Evolutionary conservation across 1,140 invertebrate species (phyloP), one percentile per base, ranked within the genome.

Genomic region (Drosophila novamexicana): DNA sequence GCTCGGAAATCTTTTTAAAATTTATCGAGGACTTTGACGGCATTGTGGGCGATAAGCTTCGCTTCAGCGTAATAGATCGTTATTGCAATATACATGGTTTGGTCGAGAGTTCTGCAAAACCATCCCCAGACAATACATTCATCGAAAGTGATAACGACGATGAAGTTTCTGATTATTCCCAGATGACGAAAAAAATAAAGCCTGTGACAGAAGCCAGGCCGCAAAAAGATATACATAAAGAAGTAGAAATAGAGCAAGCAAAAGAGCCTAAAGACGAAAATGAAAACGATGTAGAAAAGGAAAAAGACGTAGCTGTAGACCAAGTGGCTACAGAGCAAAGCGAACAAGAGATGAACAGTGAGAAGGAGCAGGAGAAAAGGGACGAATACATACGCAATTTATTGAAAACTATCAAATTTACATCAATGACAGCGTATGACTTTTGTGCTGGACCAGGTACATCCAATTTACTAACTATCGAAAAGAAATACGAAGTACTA

Each of bases 401-500:
- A 7, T 22, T 79, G 5, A 64, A 68, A 22, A 53, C 53, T 5
- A 54, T 79, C 0, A 47, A 49, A 12, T 79, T 72, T 39, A 59
- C 34, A 7, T 63, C 62, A 3, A 79, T 79, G 77, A 29, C 45
- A 10, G 9, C 77, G 6, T 77, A 59, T 32, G 74, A 79, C n/a
- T 79, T 79, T 45, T 59, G 63, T 39, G 40, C 40, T 39, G 77
- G 77, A 8, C 77, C 77, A 1, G 77, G 74, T 12, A 6, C 4
- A 12, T 79, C 77, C 0, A 18, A 64, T 8, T 49, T 79, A 9
- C 44, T 79, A 32, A 44, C 32, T 22, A 6, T 62, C 4, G 39
- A 76, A 16, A 58, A 54, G 57, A 76, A 79, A 34, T 79, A 59
- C 16, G 18, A 79, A 6, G 0, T 79, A 1, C 22, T 79, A 1